A percentile compares a stretch with the other conserved stretches of the same genome.
phyloP scores from a whole-genome alignment of 2,797 vertebrate genomes.

The Thamnophis elegans region DNA sequence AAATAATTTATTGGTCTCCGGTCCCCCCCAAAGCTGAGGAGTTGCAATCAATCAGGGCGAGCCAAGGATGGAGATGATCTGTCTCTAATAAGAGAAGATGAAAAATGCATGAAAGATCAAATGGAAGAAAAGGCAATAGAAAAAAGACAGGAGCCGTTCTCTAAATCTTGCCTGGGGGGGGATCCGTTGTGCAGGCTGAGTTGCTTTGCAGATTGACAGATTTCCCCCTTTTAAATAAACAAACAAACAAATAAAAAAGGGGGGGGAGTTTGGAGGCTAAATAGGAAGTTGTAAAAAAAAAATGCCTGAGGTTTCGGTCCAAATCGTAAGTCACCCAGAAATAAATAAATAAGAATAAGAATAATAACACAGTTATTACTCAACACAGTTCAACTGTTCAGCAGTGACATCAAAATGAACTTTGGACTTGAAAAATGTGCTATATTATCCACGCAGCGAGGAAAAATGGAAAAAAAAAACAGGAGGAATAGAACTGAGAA shows the following conservation, averaged over 20 bases:
- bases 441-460: too few relatives aligned
- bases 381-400: too few relatives aligned
- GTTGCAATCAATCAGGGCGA: not conserved
- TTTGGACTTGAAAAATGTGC: too few relatives aligned
- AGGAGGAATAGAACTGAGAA: too few relatives aligned
- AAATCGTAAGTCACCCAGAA: not conserved
- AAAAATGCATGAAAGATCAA: constrained; percentile 33
- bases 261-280: not conserved
- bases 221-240: not conserved
- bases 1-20: constrained; percentile 23
- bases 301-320: not conserved
- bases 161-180: not conserved
- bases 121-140: not conserved
- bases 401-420: too few relatives aligned
- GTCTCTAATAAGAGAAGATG: constrained; percentile 6
- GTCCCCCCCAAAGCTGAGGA: not conserved
- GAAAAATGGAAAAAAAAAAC: too few relatives aligned
- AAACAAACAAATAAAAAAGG: too few relatives aligned
- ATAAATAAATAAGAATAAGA: not conserved
- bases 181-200: not conserved
- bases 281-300: not conserved
- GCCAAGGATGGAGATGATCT: constrained; percentile 7
- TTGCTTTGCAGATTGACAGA: constrained; percentile 7
- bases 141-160: not conserved
- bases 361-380: too few relatives aligned